Conservation (phyloP, 2,888 invertebrate genomes). For the Empis stercorea region DNA sequence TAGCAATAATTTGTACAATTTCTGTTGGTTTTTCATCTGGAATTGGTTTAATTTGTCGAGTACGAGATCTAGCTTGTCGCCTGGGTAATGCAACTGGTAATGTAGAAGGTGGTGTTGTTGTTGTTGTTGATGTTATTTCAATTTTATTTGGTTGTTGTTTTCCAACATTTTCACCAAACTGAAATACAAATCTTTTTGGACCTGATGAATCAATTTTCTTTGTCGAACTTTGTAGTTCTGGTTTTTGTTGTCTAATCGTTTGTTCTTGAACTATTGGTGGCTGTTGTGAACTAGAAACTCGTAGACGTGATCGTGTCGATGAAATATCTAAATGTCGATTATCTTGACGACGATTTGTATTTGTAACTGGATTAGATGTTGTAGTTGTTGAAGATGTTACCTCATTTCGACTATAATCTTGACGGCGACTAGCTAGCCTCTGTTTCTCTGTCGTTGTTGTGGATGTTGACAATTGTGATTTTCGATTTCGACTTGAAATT, state of each 20-base stretch:
- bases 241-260: not conserved
- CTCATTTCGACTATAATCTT: no score
- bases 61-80: not conserved
- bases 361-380: not conserved
- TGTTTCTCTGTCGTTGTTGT: no score
- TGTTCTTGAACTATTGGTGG: not conserved
- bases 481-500: not conserved
- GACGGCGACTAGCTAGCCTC: no score
- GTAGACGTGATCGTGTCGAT: not conserved
- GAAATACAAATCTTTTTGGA: no score
- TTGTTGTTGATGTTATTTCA: no score
- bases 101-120: conserved; percentile 3
- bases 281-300: not conserved
- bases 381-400: no score
- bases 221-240: not conserved
- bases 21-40: conserved; percentile 11
- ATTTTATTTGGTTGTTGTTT: not conserved
- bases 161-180: no score
- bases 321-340: not conserved
- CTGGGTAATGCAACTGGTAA: not conserved
- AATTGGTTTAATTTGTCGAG: not conserved
- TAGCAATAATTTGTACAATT: conserved; percentile 9
- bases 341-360: not conserved
- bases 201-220: no score
- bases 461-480: not conserved